Evolutionary conservation across 2,797 vertebrate species (phyloP), one percentile per base, ranked within the genome.

Genomic region (Florisuga fusca): DNA sequence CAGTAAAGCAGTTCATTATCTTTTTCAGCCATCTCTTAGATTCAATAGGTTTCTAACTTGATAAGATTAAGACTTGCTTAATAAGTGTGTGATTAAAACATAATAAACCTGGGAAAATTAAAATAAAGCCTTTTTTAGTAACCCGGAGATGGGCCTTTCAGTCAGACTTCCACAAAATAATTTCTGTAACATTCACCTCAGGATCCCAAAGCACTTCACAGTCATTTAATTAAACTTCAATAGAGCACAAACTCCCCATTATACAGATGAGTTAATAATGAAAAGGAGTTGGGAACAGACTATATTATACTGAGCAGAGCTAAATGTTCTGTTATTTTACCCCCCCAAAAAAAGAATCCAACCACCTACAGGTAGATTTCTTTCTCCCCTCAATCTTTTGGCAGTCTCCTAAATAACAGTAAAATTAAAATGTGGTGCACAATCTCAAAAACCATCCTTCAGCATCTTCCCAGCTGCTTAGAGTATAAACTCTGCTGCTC

Each of bases 71-170:
- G 79, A 78, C 78, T 90, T 83, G 84, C 88, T 96, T 96, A 94
- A 95, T 93, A 95, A 87, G 89, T 80, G 21, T 51, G 75, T 95
- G 85, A 93, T 95, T 93, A 95, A 96, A 96, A 95, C 83, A 95
- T 74, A 95, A 93, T 92, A 94, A 96, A 96, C 50, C 33, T 87
- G 26, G n/a, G 54, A 95, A 96, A 94, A 90, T 89, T 81, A 90
- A 89, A 95, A 79, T 67, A 89, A 84, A 86, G 55, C 36, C 62
- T 87, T 89, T 46, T 88, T 84, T 62, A 93, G 91, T 81, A 91
- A 92, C 67, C 23, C 45, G n/a, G 36, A 87, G 78, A 75, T 62
- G 68, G 81, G 84, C 84, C 93, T 90, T 90, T 75, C 71, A 82
- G 83, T 15, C 33, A 76, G 62, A 63, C 57, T 95, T 90, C 90